phyloP scores from a whole-genome alignment of 2,888 invertebrate genomes.

The Trachelus stipa region DNA sequence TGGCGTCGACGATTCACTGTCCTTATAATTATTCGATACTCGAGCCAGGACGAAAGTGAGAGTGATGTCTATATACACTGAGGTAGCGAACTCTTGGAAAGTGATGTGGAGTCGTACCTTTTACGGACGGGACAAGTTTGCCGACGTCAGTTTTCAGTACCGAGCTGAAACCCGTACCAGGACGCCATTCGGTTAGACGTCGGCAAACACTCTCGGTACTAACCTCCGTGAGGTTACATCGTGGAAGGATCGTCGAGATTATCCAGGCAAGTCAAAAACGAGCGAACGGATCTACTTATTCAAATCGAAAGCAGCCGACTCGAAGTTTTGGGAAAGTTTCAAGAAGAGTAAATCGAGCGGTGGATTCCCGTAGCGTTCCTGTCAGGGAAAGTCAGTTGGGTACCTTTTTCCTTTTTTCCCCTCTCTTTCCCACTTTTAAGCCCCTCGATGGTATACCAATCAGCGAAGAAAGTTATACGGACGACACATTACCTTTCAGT shows the following conservation, averaged over 20 bases:
- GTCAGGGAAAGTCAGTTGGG: constrained; percentile 25
- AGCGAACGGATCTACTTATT: background rate
- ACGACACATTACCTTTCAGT: background rate
- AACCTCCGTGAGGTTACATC: background rate
- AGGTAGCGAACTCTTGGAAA: background rate
- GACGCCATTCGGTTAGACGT: background rate
- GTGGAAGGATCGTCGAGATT: background rate
- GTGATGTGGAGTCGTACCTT: background rate
- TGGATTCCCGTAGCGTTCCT: constrained; percentile 17
- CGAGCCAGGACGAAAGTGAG: background rate
- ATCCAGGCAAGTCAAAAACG: background rate
- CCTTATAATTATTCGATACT: background rate
- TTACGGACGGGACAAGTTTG: background rate
- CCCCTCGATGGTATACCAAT: background rate
- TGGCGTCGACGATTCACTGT: background rate
- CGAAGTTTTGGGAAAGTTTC: constrained; percentile 31
- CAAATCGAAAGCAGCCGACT: background rate
- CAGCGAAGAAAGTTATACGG: background rate
- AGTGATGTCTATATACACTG: background rate
- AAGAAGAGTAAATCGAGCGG: constrained; percentile 23
- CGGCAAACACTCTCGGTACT: background rate
- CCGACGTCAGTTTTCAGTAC: background rate
- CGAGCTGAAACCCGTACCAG: background rate
- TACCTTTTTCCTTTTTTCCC: background rate
- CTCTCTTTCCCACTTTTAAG: constrained; percentile 4